Base-by-base conservation (phyloP, 2,888 invertebrate species). In the Seladonia tumulorum region DNA sequence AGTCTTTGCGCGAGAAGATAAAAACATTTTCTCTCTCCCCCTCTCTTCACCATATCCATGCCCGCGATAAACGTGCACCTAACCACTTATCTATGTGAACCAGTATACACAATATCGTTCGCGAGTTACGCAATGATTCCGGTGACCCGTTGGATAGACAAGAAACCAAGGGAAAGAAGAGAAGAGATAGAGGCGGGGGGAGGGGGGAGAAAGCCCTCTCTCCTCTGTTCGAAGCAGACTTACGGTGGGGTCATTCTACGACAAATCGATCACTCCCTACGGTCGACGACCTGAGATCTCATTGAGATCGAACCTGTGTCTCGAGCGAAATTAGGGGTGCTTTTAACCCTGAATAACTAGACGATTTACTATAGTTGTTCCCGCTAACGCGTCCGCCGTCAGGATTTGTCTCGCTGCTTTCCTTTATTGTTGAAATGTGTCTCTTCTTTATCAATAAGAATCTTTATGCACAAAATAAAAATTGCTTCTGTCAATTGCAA, bases 111-210 rank as follows among this genome's bases (percentile, higher is more conserved):
- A 29, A 49, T 76, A 81, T 85, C 85, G 85, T 80, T 25, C 29
- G 35, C 29, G 16, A 86, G 73, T 86, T 86, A 85, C 74, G 81
- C 81, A 85, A 85, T 76, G 42, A 68, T 39, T 35, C 39, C 22
- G 22, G 39, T 39, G 39, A 68, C 68, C n/a, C 68, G 10, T 39
- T 22, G n/a, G 68, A 8, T 5, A 18, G 42, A 57, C 70, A 66
- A 35, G 10, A 60, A 45, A 35, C 63, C 25, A 25, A 60, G 14
- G 57, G 63, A 63, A 16, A 16, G 29, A 66, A 63, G 71, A 18
- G 80, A 25, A 8, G 18, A 22, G 35, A 12, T 12, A 3, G 10
- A 5, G 16, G 25, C 29, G 3, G 49, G 3, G 39, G 14, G 22
- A 35, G 45, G 49, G 42, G 49, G 22, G 45, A 45, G 29, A 72